Evolutionary conservation across 2,888 invertebrate genomes (phyloP).

Genomic region (Hipparchia semele): DNA sequence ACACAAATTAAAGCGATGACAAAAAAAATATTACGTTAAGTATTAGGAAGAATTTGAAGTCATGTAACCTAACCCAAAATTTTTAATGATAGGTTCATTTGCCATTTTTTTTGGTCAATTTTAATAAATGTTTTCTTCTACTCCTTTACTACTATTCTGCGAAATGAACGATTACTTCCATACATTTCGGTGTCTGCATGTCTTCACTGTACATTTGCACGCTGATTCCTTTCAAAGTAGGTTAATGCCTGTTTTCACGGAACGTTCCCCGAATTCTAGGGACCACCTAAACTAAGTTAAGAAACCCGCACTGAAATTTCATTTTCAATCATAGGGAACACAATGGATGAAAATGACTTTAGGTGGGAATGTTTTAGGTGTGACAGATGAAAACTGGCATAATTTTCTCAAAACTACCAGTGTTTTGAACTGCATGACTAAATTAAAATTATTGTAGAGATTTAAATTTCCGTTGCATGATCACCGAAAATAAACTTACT

Average conservation of each 20-base stretch:
- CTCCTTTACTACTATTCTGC: background rate
- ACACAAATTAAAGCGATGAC: no score
- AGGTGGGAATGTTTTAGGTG: no score
- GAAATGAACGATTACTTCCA: background rate
- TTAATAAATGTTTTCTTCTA: background rate
- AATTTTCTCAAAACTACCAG: background rate
- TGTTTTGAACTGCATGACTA: conserved; percentile 5
- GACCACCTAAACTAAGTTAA: no score
- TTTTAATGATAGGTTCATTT: background rate
- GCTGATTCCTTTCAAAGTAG: background rate
- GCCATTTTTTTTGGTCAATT: background rate
- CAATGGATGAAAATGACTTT: no score
- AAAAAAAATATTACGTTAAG: no score
- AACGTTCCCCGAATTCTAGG: no score
- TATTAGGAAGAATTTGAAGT: no score
- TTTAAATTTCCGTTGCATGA: background rate
- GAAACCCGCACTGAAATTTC: no score
- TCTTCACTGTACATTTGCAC: conserved; percentile 14
- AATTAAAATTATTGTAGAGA: background rate
- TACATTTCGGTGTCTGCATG: conserved; percentile 21
- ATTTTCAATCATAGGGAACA: no score
- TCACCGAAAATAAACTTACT: background rate
- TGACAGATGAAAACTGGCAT: no score
- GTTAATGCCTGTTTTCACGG: no score
- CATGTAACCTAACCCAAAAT: no score